These are phyloP conservation scores for Mamestra brassicae DNA, from an alignment of 2,888 invertebrate species.

Conservation along the genomic window DNA sequence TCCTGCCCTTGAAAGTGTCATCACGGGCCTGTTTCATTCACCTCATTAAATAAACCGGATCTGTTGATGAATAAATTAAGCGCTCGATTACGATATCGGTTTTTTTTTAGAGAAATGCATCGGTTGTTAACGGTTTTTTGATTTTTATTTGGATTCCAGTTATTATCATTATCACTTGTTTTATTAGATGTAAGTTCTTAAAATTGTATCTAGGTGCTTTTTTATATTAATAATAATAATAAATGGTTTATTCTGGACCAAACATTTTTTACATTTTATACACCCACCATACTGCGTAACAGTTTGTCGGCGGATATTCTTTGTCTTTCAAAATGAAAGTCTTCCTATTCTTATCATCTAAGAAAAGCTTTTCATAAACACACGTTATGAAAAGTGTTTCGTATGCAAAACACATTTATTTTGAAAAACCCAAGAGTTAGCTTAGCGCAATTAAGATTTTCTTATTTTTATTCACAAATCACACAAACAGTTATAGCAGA, in stretches of 20 bases:
- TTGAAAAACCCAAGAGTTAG: too few relatives aligned
- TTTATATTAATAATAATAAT: not conserved
- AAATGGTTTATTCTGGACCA: too few relatives aligned
- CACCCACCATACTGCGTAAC: too few relatives aligned
- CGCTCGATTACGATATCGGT: slow-evolving; percentile 24
- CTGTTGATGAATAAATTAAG: slow-evolving; percentile 54
- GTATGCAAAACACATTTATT: too few relatives aligned
- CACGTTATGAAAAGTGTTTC: not conserved
- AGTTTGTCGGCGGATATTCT: too few relatives aligned
- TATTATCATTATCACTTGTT: not conserved
- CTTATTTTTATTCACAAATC: slow-evolving; percentile 64
- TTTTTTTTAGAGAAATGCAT: slow-evolving; percentile 13
- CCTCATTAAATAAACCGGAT: slow-evolving; percentile 57
- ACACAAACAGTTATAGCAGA: slow-evolving; percentile 64
- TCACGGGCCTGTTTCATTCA: slow-evolving; percentile 59
- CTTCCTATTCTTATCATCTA: not conserved
- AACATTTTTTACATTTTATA: too few relatives aligned
- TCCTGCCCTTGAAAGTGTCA: slow-evolving; percentile 60
- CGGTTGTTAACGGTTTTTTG: slow-evolving; percentile 7
- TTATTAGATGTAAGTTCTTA: not conserved
- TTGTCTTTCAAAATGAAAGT: not conserved
- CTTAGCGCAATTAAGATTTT: slow-evolving; percentile 29
- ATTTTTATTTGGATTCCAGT: not conserved
- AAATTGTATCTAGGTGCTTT: not conserved
- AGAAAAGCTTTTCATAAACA: slow-evolving; percentile 12